Percentiles rank a stretch among this genome's conserved stretches.
These are phyloP conservation scores for Meloidogyne floridensis DNA, from an alignment of 1,140 invertebrate species.

Conservation along the genomic window DNA sequence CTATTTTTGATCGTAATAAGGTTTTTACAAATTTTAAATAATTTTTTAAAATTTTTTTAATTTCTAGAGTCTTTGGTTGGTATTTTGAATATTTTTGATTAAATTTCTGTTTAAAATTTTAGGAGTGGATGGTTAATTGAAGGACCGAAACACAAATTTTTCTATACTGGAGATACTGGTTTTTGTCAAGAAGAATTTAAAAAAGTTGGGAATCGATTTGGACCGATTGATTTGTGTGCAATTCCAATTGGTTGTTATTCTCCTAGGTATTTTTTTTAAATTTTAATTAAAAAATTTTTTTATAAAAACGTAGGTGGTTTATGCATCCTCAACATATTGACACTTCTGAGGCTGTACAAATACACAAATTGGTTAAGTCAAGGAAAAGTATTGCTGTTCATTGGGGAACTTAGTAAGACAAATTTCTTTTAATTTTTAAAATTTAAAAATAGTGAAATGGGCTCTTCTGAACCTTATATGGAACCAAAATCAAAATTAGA, in stretches of 20 bases:
- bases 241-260: conserved; percentile 53
- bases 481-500: conserved; percentile 30
- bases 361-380: conserved; percentile 68
- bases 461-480: conserved; percentile 38
- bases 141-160: conserved; percentile 44
- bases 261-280: conserved; percentile 24
- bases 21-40: background rate
- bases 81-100: background rate
- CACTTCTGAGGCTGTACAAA: conserved; percentile 69
- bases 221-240: conserved; percentile 50
- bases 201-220: conserved; percentile 44
- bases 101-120: conserved; percentile 32
- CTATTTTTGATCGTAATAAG: conserved; percentile 47
- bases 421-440: conserved; percentile 52
- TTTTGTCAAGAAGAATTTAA: conserved; percentile 52
- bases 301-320: conserved; percentile 61
- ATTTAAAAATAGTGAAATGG: conserved; percentile 14
- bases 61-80: conserved; percentile 7
- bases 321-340: conserved; percentile 69
- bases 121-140: conserved; percentile 52
- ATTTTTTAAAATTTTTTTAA: conserved; percentile 8
- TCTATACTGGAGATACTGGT: conserved; percentile 52
- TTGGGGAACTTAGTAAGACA: conserved; percentile 67
- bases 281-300: conserved; percentile 29
- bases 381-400: conserved; percentile 63